Evolutionary conservation across 2,888 invertebrate species (phyloP), one percentile per base, ranked within the genome.

Genomic region (Phytoseiulus persimilis): DNA sequence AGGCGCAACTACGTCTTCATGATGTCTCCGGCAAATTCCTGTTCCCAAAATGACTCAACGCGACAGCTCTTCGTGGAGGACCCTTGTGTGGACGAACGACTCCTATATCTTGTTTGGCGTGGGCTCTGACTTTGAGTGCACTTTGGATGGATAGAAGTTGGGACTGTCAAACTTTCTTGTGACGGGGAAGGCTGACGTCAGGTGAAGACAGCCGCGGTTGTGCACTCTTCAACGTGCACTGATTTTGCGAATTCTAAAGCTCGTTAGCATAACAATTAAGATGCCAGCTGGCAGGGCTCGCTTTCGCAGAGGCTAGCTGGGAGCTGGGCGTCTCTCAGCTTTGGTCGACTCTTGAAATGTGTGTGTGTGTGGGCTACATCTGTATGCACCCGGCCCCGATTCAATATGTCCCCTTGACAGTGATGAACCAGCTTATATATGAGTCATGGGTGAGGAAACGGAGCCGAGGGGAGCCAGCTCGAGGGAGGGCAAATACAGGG

Each of bases 401-500:
- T 87, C 87, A 87, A 87, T 87, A 87, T 87, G 87, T 87, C 87
- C 33, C 87, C 39, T 33, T 87, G 87, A 87, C 87, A 87, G 87
- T 87, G 87, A 87, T 87, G 87, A 87, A 87, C 87, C 87, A 87
- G 87, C 87, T 87, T 87, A 87, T 87, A 87, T 87, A 87, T 87
- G 87, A 87, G 87, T 87, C 87, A 87, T 87, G 87, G 45, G 87
- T 87, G 32, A 45, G 39, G 31, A 84, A 65, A 65, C 45, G 87
- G 6, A 32, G 87, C n/a, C 32, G n/a, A 33, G 32, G 33, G 87
- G 31, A 31, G 83, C 33, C 31, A 23, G 31, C 83, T 1, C 83
- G 84, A 32, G n/a, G 87, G 32, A 39, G 33, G 39, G 45, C 32
- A 39, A 32, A 32, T 23, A 32, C 31, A 23, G 33, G 32, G n/a